Percentiles rank a stretch among this genome's conserved stretches.
These are phyloP conservation scores for Paramacrobiotus metropolitanus DNA, from an alignment of 1,140 invertebrate species.

Conservation along the genomic window DNA sequence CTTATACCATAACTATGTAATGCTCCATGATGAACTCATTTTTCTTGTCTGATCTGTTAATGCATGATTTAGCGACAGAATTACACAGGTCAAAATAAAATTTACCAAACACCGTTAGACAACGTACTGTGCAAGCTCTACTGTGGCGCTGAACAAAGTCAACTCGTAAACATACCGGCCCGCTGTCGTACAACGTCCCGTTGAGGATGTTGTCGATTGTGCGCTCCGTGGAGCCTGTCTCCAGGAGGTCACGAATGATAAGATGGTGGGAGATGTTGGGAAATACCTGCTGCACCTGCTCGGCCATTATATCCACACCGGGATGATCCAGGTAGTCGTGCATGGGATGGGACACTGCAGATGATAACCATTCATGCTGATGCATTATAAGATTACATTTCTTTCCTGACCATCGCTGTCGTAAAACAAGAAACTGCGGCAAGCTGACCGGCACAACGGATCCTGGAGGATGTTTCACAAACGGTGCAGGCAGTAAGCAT, in stretches of 20 bases:
- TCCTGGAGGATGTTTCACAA: no score
- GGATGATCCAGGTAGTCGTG: not conserved
- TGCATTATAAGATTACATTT: no score
- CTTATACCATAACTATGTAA: no score
- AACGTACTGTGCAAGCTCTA: no score
- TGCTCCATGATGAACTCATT: no score
- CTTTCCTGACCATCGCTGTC: no score
- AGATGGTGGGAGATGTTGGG: not conserved
- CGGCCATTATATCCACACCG: not conserved
- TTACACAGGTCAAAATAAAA: not conserved
- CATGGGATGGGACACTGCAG: not conserved
- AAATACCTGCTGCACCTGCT: not conserved
- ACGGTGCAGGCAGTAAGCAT: no score
- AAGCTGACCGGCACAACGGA: no score
- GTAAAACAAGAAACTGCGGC: no score
- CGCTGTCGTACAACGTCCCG: not conserved
- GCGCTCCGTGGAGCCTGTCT: not conserved
- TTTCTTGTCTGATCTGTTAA: no score
- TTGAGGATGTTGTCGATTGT: not conserved
- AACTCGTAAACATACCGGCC: not conserved
- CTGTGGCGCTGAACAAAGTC: not conserved
- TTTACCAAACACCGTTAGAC: not conserved
- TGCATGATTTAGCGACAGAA: no score
- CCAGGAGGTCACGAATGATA: not conserved
- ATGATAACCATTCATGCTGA: no score